Conservation (phyloP, 2,113 vertebrate genomes). For the Cebidichthys violaceus region DNA sequence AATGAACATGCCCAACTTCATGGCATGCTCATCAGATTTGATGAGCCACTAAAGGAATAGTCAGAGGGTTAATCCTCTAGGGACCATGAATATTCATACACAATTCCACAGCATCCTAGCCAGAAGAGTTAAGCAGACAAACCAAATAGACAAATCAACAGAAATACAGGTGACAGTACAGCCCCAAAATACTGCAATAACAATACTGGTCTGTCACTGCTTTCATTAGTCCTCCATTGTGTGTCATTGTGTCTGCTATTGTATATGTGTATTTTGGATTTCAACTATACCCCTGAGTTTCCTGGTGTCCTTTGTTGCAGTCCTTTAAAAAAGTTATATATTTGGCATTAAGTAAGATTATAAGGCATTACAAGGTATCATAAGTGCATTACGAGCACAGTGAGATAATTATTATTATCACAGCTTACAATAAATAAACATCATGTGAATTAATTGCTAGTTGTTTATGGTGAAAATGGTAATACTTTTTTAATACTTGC, state of each 20-base stretch:
- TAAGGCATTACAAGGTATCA: not conserved
- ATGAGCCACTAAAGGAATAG: no score
- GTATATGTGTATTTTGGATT: not conserved
- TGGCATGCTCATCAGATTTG: not conserved
- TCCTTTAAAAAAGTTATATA: not conserved
- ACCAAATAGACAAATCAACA: not conserved
- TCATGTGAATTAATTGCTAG: not conserved
- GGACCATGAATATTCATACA: not conserved
- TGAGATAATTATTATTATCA: not conserved
- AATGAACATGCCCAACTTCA: not conserved
- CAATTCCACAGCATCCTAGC: not conserved
- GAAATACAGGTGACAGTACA: not conserved
- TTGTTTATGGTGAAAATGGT: not conserved
- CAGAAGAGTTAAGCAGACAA: not conserved
- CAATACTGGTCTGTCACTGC: not conserved
- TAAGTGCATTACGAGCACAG: not conserved
- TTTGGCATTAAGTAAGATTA: slow-evolving; percentile 10
- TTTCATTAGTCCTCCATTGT: not conserved
- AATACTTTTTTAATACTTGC: not conserved
- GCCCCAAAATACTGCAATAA: not conserved
- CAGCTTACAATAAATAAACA: not conserved
- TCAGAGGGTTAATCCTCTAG: not conserved
- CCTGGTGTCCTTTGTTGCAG: not conserved
- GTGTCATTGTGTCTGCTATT: not conserved
- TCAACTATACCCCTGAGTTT: not conserved